phyloP scores from a whole-genome alignment of 1,140 invertebrate species.

The Drosophila oshimai region DNA sequence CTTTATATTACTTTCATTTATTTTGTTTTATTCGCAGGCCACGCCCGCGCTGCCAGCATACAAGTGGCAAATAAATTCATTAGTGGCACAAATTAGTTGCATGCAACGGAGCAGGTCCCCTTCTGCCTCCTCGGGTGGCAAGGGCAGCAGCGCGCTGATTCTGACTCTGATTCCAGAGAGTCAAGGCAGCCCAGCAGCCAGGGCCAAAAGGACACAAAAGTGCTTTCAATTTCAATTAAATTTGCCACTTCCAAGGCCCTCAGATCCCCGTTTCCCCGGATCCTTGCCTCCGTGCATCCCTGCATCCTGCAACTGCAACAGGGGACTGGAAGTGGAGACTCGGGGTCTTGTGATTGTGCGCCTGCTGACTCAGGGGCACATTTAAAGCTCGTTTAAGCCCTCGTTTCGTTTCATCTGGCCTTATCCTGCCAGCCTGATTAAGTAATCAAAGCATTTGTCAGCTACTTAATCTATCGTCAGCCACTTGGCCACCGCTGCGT shows the following conservation, averaged over 20 bases:
- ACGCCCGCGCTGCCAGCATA: conserved; percentile 74
- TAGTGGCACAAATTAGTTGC: conserved; percentile 80
- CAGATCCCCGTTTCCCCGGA: background rate
- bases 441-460: conserved; percentile 80
- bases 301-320: conserved; percentile 32
- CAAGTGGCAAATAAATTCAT: conserved; percentile 81
- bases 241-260: conserved; percentile 56
- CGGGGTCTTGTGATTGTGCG: conserved; percentile 29
- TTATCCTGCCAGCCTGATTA: conserved; percentile 55
- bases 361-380: conserved; percentile 79
- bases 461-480: conserved; percentile 71
- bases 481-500: conserved; percentile 63
- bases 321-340: background rate
- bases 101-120: conserved; percentile 46
- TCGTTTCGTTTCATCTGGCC: conserved; percentile 64
- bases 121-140: background rate
- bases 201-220: conserved; percentile 72
- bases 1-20: conserved; percentile 71
- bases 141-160: too few relatives aligned
- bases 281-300: background rate
- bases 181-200: conserved; percentile 11
- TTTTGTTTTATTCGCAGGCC: conserved; percentile 60
- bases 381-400: conserved; percentile 73
- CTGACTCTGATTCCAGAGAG: too few relatives aligned
- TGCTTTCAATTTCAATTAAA: conserved; percentile 81